Base-by-base conservation (phyloP, 2,888 invertebrate genomes). In the Xestia c-nigrum region DNA sequence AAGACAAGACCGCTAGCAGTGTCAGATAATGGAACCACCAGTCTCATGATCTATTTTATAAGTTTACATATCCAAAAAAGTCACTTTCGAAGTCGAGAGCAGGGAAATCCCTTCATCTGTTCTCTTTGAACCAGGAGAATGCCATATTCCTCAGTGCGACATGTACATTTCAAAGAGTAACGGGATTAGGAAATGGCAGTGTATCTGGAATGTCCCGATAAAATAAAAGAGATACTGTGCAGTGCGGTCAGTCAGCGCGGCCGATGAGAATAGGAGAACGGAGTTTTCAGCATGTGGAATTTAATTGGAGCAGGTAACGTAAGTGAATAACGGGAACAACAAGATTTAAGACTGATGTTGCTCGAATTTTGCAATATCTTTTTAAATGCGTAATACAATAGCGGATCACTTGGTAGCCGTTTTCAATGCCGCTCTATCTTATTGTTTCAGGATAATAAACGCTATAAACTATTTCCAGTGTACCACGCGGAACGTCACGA, bases 391-490 rank as follows among this genome's bases (percentile, higher is more conserved):
- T 66, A 21, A 66, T 19, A 81, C 78, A 85, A 81, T 81, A 66
- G 67, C 31, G 65, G 68, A 76, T 83, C 85, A 85, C 80, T 85
- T 87, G 82, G 85, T 85, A 87, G 80, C 74, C 79, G 76, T 81
- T 85, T 86, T 84, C 81, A 86, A 85, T 86, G 81, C 80, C 59
- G 78, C 74, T 21, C 47, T 63, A 73, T 79, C 76, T 81, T 85
- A 88, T 89, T 89, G 87, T 87, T 88, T 87, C 74, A 78, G 61
- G 85, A 87, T 87, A 85, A 87, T 88, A 86, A 84, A 83, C 80
- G 85, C 67, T 70, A 59, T 69, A 47, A 63, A 66, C 66, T 70
- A 63, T 80, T 63, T 72, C 46, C 72, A 84, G 50, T 69, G 40
- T 55, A 38, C 50, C 38, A 57, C 10, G 64, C 55, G 55, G 38